These are phyloP conservation scores for Chaetops frenatus DNA, from an alignment of 2,113 vertebrate species.

Conservation along the genomic window DNA sequence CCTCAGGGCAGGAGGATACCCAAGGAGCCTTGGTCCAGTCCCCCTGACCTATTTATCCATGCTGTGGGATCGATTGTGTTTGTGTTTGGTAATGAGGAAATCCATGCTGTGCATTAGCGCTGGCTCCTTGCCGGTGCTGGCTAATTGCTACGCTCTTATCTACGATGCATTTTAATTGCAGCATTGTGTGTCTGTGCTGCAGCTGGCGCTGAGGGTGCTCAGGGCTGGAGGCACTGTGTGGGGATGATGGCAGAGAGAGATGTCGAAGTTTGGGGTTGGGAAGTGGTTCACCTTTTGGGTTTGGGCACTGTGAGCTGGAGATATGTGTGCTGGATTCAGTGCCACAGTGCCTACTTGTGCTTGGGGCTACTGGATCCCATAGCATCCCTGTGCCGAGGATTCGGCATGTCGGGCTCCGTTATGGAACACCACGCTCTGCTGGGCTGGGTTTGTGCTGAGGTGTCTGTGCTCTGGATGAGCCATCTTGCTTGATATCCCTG, in stretches of 20 bases:
- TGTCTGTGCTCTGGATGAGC: not conserved
- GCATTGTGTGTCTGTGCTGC: not conserved
- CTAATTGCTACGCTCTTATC: conserved; percentile 28
- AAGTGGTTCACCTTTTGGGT: not conserved
- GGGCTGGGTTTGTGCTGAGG: not conserved
- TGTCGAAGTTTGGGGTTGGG: fast-evolving
- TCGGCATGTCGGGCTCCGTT: fast-evolving
- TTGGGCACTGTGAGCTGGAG: not conserved
- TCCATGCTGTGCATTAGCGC: conserved; percentile 60
- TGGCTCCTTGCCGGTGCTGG: not conserved
- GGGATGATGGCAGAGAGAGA: not conserved
- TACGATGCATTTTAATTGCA: conserved; percentile 31
- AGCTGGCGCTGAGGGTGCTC: fast-evolving
- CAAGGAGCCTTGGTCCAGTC: not conserved
- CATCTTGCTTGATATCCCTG: fast-evolving
- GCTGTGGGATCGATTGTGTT: conserved; percentile 64
- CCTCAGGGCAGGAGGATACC: not conserved
- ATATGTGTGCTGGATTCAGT: fast-evolving
- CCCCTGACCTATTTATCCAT: conserved; percentile 39
- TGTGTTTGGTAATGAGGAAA: conserved; percentile 72
- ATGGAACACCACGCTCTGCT: fast-evolving
- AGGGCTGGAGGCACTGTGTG: fast-evolving
- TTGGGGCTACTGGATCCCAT: fast-evolving
- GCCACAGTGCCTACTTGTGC: fast-evolving
- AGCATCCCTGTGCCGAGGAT: fast-evolving